A percentile compares a stretch with the other conserved stretches of the same genome.
phyloP scores from a whole-genome alignment of 2,888 invertebrate genomes.

The Sturmia bella region DNA sequence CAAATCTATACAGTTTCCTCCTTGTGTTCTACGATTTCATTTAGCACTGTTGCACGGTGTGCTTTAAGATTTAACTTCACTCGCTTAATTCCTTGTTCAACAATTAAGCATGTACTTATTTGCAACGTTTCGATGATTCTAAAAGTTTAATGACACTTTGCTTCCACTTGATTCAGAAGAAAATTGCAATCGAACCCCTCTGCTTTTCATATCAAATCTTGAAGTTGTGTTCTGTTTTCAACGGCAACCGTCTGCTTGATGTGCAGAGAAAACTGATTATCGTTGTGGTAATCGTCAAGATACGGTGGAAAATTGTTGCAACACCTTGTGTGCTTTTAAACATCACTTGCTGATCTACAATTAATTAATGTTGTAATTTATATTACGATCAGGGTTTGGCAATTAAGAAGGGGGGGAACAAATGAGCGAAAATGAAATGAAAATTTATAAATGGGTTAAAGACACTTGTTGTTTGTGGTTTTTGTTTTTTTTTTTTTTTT shows the following conservation, averaged over 20 bases:
- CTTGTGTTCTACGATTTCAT: no score
- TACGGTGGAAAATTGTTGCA: constrained; percentile 45
- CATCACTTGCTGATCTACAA: constrained; percentile 54
- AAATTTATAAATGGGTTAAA: constrained; percentile 3
- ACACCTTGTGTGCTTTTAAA: constrained; percentile 53
- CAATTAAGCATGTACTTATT: constrained; percentile 53
- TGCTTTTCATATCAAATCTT: neutral
- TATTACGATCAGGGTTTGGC: constrained; percentile 6
- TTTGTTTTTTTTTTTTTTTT: no score
- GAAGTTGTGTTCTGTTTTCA: constrained; percentile 10
- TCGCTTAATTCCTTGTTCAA: neutral
- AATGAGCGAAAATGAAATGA: constrained; percentile 16
- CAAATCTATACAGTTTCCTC: no score
- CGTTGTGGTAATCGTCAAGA: constrained; percentile 20
- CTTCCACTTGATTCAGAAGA: neutral
- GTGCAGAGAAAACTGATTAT: constrained; percentile 32
- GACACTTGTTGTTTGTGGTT: neutral
- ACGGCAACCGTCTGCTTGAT: constrained; percentile 36
- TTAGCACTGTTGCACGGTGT: no score
- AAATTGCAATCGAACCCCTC: neutral
- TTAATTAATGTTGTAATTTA: constrained; percentile 52
- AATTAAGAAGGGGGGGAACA: constrained; percentile 21
- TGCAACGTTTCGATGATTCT: constrained; percentile 64
- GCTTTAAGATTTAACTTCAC: constrained; percentile 13
- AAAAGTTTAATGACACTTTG: constrained; percentile 61